Evolutionary conservation across 2,888 invertebrate species (phyloP).

Genomic region (Scrobipalpa atriplicella): DNA sequence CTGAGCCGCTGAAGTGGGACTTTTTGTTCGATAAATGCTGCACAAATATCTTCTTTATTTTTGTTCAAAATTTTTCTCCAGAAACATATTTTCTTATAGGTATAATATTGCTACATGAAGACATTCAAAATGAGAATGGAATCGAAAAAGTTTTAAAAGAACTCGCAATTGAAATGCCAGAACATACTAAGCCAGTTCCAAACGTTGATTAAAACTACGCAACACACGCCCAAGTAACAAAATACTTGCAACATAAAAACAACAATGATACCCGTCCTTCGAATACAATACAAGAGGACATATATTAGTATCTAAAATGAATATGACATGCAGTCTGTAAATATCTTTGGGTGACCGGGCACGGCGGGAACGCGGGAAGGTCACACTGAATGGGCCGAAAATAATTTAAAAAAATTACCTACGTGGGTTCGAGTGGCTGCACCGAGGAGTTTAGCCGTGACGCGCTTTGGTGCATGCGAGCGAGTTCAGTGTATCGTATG

Average conservation of each 20-base stretch:
- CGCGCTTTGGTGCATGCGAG: conserved; percentile 9
- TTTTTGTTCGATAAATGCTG: conserved; percentile 26
- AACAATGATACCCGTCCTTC: conserved; percentile 9
- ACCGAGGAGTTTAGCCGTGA: neutral
- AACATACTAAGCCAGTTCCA: neutral
- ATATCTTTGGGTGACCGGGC: conserved; percentile 33
- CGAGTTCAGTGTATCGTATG: neutral
- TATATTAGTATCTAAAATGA: conserved; percentile 16
- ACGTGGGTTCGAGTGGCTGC: conserved; percentile 6
- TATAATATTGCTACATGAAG: neutral
- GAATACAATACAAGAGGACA: conserved; percentile 1
- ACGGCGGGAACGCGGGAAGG: conserved; percentile 28
- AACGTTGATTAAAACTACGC: neutral
- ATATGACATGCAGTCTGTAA: conserved; percentile 25
- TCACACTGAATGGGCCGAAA: conserved; percentile 31
- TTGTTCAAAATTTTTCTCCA: neutral
- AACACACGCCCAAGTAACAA: neutral
- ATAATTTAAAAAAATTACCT: conserved; percentile 30
- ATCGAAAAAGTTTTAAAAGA: neutral
- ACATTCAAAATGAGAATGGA: neutral
- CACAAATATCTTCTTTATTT: neutral
- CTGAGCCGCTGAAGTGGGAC: conserved; percentile 1
- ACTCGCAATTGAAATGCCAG: neutral
- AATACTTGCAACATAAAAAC: neutral
- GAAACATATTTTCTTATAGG: neutral